These are phyloP conservation scores for Grantiella picta DNA, from an alignment of 2,113 vertebrate species.

Conservation along the genomic window DNA sequence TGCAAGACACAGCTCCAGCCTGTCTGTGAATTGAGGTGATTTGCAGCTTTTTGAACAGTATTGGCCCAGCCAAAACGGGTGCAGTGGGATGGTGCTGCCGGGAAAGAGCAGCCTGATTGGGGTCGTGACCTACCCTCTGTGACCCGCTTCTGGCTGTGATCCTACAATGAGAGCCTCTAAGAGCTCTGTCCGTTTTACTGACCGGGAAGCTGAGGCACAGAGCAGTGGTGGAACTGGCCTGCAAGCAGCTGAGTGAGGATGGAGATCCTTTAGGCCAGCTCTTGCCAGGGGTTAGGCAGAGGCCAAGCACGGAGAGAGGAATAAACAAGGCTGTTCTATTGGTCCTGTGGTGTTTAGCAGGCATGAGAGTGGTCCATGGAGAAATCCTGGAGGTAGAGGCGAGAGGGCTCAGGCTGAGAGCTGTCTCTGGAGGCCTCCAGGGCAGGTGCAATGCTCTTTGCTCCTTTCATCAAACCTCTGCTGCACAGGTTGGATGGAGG, in stretches of 20 bases:
- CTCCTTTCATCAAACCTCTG: not conserved
- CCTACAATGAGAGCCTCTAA: not conserved
- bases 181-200: rapidly evolving
- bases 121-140: rapidly evolving
- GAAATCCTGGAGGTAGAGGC: not conserved
- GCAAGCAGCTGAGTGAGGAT: not conserved
- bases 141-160: not conserved
- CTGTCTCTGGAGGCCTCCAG: not conserved
- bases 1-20: not conserved
- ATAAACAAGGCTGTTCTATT: not conserved
- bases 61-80: rapidly evolving
- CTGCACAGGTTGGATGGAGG: not conserved
- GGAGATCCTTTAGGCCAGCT: not conserved
- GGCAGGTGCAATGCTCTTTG: not conserved
- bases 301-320: not conserved
- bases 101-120: not conserved
- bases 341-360: not conserved
- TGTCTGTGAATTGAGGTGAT: not conserved
- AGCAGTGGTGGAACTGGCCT: not conserved
- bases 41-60: not conserved
- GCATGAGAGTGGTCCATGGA: not conserved
- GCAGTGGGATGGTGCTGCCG: not conserved
- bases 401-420: not conserved
- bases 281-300: not conserved
- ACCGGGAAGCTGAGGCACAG: not conserved